These are phyloP conservation scores for Prorops nasuta DNA, from an alignment of 1,140 invertebrate genomes.

Conservation along the genomic window DNA sequence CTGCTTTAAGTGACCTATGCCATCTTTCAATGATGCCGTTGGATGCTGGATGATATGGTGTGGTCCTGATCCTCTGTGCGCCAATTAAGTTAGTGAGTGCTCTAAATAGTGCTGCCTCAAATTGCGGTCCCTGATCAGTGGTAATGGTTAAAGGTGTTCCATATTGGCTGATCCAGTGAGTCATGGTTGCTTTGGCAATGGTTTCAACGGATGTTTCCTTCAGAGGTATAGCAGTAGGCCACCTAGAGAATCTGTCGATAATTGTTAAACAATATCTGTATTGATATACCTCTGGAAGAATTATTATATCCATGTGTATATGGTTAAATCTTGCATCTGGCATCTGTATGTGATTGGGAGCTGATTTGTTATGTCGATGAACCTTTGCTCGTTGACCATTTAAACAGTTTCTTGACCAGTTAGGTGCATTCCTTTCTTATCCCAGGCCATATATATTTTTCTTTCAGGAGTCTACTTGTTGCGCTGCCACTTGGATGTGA, in stretches of 20 bases:
- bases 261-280: slow-evolving; percentile 10
- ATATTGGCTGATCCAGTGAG: slow-evolving; percentile 37
- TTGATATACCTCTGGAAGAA: not conserved
- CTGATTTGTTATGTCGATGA: slow-evolving; percentile 10
- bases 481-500: slow-evolving; percentile 24
- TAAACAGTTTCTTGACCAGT: slow-evolving; percentile 17
- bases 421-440: slow-evolving; percentile 13
- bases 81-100: not conserved
- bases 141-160: slow-evolving; percentile 22
- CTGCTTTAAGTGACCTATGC: slow-evolving; percentile 34
- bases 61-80: not conserved
- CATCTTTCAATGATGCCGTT: slow-evolving; percentile 39
- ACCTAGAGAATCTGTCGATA: not conserved
- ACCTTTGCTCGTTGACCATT: slow-evolving; percentile 29
- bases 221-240: not conserved
- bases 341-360: not conserved
- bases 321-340: slow-evolving; percentile 31
- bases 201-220: not conserved
- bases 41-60: slow-evolving; percentile 28
- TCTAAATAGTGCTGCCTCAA: slow-evolving; percentile 6
- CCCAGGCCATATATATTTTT: slow-evolving; percentile 14
- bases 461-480: not conserved
- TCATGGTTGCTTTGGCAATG: not conserved
- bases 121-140: slow-evolving; percentile 5
- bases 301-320: slow-evolving; percentile 17